Evolutionary conservation across 2,113 vertebrate genomes (phyloP).

Genomic region (Axis porcinus): DNA sequence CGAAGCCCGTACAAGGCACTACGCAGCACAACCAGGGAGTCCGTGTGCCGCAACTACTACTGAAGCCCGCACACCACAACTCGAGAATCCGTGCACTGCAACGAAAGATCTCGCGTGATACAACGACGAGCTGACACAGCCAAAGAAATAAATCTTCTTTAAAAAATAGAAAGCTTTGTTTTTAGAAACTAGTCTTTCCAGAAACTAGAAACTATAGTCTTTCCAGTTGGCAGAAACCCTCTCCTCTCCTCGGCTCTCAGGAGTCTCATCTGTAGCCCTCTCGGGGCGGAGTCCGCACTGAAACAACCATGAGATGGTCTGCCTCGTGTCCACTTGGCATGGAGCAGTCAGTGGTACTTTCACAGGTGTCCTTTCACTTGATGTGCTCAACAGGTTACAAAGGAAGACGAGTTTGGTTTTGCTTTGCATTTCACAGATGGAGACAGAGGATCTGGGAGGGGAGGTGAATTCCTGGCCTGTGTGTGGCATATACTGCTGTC

Average conservation of each 20-base stretch:
- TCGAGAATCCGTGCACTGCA: background rate
- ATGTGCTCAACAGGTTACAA: background rate
- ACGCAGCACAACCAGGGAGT: background rate
- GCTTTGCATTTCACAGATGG: background rate
- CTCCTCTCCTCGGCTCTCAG: background rate
- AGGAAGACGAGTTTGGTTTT: background rate
- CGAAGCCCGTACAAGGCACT: background rate
- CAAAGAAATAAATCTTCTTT: background rate
- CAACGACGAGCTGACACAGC: background rate
- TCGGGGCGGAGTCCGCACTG: background rate
- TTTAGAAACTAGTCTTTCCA: background rate
- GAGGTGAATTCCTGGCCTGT: background rate
- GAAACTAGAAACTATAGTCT: background rate
- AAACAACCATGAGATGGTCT: background rate
- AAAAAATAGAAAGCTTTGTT: background rate
- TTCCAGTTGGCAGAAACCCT: background rate
- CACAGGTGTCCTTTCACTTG: background rate
- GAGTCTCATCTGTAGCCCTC: background rate
- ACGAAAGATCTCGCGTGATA: fast-evolving
- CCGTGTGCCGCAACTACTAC: background rate
- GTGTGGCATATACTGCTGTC: background rate
- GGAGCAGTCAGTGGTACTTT: background rate
- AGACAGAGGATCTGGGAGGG: background rate
- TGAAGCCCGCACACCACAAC: background rate
- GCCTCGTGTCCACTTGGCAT: no score